These are phyloP conservation scores for Silvanus unidentatus DNA, from an alignment of 2,888 invertebrate genomes.

Conservation along the genomic window DNA sequence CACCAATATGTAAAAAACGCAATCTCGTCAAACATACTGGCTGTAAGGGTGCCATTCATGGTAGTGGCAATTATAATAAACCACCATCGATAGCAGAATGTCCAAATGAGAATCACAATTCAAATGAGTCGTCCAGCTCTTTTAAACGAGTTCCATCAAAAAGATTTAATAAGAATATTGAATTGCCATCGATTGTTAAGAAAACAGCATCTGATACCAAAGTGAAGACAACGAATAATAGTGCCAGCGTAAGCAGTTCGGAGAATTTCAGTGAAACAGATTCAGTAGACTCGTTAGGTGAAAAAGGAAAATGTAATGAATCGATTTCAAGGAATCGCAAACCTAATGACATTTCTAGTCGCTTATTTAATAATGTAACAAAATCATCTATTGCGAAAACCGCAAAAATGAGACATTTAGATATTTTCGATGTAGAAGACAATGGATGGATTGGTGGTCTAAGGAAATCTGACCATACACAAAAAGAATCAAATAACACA, in stretches of 20 bases:
- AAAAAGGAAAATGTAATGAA: slow-evolving; percentile 24
- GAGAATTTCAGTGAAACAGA: slow-evolving; percentile 63
- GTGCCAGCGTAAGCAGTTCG: slow-evolving; percentile 58
- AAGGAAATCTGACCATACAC: slow-evolving; percentile 20
- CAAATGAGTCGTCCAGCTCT: slow-evolving; percentile 42
- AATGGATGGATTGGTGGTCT: slow-evolving; percentile 31
- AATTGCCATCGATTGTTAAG: slow-evolving; percentile 21
- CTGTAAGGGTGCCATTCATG: slow-evolving; percentile 72
- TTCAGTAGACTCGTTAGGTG: slow-evolving; percentile 51
- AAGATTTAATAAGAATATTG: slow-evolving; percentile 45
- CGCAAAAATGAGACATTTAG: slow-evolving; percentile 54
- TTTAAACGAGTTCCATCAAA: slow-evolving; percentile 47
- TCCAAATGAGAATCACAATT: too few relatives aligned
- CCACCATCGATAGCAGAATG: neutral
- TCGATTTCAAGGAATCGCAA: slow-evolving; percentile 29
- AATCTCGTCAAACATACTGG: slow-evolving; percentile 60
- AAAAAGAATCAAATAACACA: slow-evolving; percentile 14
- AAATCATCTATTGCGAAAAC: slow-evolving; percentile 58
- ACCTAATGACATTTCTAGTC: slow-evolving; percentile 41
- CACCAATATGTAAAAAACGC: slow-evolving; percentile 48
- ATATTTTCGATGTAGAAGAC: slow-evolving; percentile 44
- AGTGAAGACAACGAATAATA: slow-evolving; percentile 32
- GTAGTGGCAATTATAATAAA: slow-evolving; percentile 54
- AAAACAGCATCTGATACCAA: slow-evolving; percentile 41
- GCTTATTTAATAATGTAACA: slow-evolving; percentile 54